Evolutionary conservation across 2,797 vertebrate species (phyloP).

Genomic region (Euthynnus affinis): DNA sequence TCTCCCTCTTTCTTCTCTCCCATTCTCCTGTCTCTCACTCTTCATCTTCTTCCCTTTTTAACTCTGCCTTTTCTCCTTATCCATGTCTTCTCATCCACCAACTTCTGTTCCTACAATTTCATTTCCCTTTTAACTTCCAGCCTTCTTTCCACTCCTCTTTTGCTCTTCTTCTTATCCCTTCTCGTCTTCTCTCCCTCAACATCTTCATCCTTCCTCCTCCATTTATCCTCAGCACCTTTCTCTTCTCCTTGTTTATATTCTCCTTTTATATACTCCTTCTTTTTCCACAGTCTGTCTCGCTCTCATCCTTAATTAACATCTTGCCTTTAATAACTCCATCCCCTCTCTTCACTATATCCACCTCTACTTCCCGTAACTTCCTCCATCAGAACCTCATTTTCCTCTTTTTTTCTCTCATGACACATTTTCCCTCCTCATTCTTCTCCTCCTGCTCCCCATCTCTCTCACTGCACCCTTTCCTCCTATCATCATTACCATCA

Average conservation of each 20-base stretch:
- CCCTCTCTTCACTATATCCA: not conserved
- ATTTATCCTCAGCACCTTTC: not conserved
- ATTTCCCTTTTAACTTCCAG: not conserved
- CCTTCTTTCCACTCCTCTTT: not conserved
- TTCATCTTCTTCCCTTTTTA: not conserved
- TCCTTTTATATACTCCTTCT: not conserved
- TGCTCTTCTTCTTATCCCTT: not conserved
- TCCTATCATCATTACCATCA: not conserved
- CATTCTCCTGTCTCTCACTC: not conserved
- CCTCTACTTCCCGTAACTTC: not conserved
- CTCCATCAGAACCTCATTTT: not conserved
- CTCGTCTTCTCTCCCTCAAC: not conserved
- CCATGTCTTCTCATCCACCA: not conserved
- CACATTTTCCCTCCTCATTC: not conserved
- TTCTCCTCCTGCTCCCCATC: not conserved
- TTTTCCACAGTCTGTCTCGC: not conserved
- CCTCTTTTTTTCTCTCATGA: not conserved
- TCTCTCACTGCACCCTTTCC: not conserved
- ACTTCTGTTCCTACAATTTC: not conserved
- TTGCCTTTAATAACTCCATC: not conserved
- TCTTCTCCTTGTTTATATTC: not conserved
- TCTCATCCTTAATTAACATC: not conserved
- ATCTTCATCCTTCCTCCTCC: not conserved
- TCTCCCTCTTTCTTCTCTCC: not conserved
- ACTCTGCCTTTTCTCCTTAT: not conserved